Evolutionary conservation across 1,140 invertebrate species (phyloP), one percentile per base, ranked within the genome.

Genomic region (Nasonia longicornis): DNA sequence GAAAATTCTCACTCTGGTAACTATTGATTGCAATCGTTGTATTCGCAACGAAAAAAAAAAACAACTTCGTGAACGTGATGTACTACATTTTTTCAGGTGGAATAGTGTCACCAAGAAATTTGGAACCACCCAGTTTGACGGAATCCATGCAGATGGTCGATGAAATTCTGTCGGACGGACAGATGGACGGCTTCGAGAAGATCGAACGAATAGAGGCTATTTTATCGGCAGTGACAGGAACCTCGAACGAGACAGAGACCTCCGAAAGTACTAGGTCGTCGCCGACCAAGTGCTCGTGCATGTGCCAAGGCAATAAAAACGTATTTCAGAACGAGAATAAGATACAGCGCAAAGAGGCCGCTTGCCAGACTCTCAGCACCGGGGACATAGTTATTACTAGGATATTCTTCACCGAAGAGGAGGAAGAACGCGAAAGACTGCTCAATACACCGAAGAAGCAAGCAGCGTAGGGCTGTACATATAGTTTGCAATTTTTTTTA

Each of bases 311-410:
- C 26, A 84, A 82, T 82, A 84, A 70, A 82, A 80, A 79, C 58
- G 72, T 66, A 79, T 73, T 74, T 81, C 82, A 81, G 77, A 86
- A 85, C 69, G 82, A 79, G 80, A 77, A 45, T 31, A 86, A 85
- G 64, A 22, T 22, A 67, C 82, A 52, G 80, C 38, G 22, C 1
- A 85, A 88, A 69, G 91, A 93, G 83, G 90, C 93, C 35, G 93
- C 92, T 35, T 95, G 94, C 78, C 96, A 98, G 89, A 98, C 97
- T 2, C 90, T 97, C 20, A 97, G 96, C 86, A 98, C 97, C n/a
- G 96, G 97, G 74, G 96, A 97, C 89, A 96, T 98, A 87, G 96
- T 97, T 35, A 97, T 97, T 83, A 97, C 96, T 70, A 96, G 95
- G 91, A 96, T 97, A 84, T 96, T 94, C 89, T 96, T 96, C 89